Conservation (phyloP, 2,888 invertebrate species). For the Cremastinae sp. region DNA sequence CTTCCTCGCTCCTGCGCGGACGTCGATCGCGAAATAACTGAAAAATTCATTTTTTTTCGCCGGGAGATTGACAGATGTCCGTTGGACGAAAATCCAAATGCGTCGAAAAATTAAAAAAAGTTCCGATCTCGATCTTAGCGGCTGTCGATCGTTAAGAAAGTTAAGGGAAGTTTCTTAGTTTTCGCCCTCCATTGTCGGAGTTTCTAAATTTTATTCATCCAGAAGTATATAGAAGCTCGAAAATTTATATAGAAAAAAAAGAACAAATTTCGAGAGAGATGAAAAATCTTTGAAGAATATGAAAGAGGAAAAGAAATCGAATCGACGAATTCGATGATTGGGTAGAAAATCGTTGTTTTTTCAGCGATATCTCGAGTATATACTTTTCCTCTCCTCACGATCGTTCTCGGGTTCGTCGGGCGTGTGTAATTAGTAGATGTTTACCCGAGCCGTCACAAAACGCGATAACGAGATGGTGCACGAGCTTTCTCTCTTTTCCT, state of each 20-base stretch:
- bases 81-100: conserved; percentile 39
- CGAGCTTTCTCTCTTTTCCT: neutral
- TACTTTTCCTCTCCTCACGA: neutral
- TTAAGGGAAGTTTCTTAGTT: conserved; percentile 30
- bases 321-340: conserved; percentile 30
- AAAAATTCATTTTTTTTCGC: no score
- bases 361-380: conserved; percentile 1
- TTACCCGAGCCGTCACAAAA: conserved; percentile 57
- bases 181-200: conserved; percentile 5
- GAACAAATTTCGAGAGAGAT: no score
- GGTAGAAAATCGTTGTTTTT: conserved; percentile 13
- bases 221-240: no score
- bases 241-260: no score
- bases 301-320: neutral
- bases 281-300: conserved; percentile 6
- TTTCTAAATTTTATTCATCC: conserved; percentile 30
- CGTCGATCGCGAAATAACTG: neutral
- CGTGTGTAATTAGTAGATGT: conserved; percentile 58
- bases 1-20: conserved; percentile 20
- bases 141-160: conserved; percentile 35
- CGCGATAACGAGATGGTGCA: conserved; percentile 51
- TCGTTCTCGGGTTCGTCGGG: conserved; percentile 27
- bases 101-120: conserved; percentile 23
- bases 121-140: conserved; percentile 17
- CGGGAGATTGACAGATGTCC: conserved; percentile 57